Conservation (phyloP, 2,888 invertebrate genomes). For the Sericinus montela region DNA sequence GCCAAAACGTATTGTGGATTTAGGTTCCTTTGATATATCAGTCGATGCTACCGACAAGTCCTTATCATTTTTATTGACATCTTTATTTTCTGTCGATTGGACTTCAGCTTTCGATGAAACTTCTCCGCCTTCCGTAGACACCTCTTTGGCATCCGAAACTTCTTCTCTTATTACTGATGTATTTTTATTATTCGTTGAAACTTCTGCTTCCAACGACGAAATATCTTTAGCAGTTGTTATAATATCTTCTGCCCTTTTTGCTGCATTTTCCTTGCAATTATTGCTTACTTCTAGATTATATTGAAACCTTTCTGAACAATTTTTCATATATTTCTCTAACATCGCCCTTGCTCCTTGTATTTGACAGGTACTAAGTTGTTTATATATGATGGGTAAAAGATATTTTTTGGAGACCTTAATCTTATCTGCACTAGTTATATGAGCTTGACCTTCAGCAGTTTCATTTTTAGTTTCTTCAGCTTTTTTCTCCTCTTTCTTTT, state of each 20-base stretch:
- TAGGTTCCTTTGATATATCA: not conserved
- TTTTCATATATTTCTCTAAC: slow-evolving; percentile 35
- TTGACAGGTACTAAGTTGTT: slow-evolving; percentile 28
- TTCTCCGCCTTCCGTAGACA: not conserved
- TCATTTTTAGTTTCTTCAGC: slow-evolving; percentile 8
- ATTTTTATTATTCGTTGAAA: slow-evolving; percentile 5
- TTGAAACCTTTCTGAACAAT: slow-evolving; percentile 2
- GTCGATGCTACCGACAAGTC: not conserved
- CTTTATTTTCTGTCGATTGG: slow-evolving; percentile 6
- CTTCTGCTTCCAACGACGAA: not conserved
- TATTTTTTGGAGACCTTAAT: slow-evolving; percentile 38
- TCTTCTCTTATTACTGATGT: not conserved
- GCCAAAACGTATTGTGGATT: slow-evolving; percentile 16
- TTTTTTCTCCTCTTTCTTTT: slow-evolving; percentile 22
- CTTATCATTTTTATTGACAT: not conserved
- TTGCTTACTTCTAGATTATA: not conserved
- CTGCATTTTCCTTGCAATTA: not conserved
- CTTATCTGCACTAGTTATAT: slow-evolving; percentile 27
- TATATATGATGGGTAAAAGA: slow-evolving; percentile 41
- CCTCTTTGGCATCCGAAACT: not conserved
- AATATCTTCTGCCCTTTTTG: slow-evolving; percentile 10
- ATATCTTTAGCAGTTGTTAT: not conserved
- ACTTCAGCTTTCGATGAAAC: not conserved
- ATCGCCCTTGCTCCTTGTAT: slow-evolving; percentile 32
- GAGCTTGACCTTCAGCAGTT: slow-evolving; percentile 22